These are phyloP conservation scores for Onchidella celtica DNA, from an alignment of 2,888 invertebrate species.

Conservation along the genomic window DNA sequence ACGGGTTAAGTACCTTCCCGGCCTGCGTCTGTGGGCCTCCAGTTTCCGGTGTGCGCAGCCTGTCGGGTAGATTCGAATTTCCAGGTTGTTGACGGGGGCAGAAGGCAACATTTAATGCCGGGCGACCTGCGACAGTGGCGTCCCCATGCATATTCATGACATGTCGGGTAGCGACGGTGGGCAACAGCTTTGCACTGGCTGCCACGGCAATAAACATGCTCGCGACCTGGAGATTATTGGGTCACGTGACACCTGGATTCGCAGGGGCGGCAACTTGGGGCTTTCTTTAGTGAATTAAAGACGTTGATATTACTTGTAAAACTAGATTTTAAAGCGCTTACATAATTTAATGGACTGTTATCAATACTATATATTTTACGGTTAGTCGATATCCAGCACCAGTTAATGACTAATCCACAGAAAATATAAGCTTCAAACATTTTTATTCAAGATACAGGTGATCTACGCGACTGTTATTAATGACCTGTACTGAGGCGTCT, in stretches of 20 bases:
- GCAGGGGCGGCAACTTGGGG: slow-evolving; percentile 26
- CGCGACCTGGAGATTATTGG: slow-evolving; percentile 2
- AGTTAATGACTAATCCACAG: too few relatives aligned
- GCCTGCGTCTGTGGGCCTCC: slow-evolving; percentile 11
- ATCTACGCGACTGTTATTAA: too few relatives aligned
- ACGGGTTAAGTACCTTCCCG: slow-evolving; percentile 15
- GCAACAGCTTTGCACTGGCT: slow-evolving; percentile 39
- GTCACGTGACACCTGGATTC: too few relatives aligned
- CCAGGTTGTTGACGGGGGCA: background rate
- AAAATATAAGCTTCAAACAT: too few relatives aligned
- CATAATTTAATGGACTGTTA: too few relatives aligned
- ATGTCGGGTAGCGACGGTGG: slow-evolving; percentile 16
- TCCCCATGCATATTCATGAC: slow-evolving; percentile 38
- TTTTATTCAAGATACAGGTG: too few relatives aligned
- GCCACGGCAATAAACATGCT: slow-evolving; percentile 35
- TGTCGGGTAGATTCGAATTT: background rate
- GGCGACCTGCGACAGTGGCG: slow-evolving; percentile 7
- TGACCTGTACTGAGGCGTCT: too few relatives aligned
- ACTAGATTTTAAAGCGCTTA: too few relatives aligned
- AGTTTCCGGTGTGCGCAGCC: slow-evolving; percentile 5
- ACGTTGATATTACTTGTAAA: too few relatives aligned
- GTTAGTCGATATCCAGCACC: too few relatives aligned
- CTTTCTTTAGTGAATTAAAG: too few relatives aligned
- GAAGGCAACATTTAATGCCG: slow-evolving; percentile 33
- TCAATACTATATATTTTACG: too few relatives aligned